phyloP scores from a whole-genome alignment of 2,888 invertebrate species.

The Cosmorhoe ocellata region DNA sequence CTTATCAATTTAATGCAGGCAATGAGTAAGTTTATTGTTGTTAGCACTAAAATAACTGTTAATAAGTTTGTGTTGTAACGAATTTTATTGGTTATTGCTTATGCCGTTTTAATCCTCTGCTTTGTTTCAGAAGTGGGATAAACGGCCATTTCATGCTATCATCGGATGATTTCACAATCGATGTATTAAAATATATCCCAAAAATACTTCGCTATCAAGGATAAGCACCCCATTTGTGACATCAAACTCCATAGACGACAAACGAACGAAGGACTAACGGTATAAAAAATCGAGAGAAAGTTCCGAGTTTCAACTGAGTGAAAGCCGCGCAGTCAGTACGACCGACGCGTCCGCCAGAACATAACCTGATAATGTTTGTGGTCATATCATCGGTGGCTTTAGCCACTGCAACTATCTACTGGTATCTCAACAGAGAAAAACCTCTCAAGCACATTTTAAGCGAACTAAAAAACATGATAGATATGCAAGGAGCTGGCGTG shows the following conservation, averaged over 20 bases:
- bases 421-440: slow-evolving; percentile 80
- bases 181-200: too few species aligned
- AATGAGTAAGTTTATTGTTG: too few species aligned
- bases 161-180: too few species aligned
- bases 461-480: slow-evolving; percentile 78
- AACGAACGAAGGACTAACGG: slow-evolving; percentile 66
- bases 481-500: slow-evolving; percentile 83
- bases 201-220: too few species aligned
- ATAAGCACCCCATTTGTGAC: background rate
- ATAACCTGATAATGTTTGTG: slow-evolving; percentile 68
- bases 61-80: too few species aligned
- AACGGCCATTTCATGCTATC: too few species aligned
- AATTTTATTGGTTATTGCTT: too few species aligned
- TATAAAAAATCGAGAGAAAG: slow-evolving; percentile 72
- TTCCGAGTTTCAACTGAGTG: slow-evolving; percentile 70
- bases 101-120: too few species aligned
- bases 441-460: slow-evolving; percentile 75
- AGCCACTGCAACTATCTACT: slow-evolving; percentile 59
- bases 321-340: slow-evolving; percentile 62
- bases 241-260: slow-evolving; percentile 29
- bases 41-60: too few species aligned
- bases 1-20: too few species aligned
- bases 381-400: slow-evolving; percentile 54
- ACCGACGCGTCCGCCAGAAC: slow-evolving; percentile 62
- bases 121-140: too few species aligned